phyloP scores from a whole-genome alignment of 2,888 invertebrate species.

The Drosophila crucigera region DNA sequence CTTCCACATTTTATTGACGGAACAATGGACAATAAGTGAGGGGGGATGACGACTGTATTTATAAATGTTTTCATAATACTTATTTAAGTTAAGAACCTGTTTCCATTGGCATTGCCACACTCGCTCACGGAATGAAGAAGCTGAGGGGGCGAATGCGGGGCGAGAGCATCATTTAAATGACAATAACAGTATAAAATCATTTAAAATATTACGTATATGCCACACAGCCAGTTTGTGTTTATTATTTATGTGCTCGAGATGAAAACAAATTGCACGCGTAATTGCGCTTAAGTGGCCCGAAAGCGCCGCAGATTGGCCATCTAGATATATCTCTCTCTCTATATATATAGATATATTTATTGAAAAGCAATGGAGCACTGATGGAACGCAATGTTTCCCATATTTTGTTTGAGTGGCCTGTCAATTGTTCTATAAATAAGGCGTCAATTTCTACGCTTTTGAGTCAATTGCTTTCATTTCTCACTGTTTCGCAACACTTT shows the following conservation, averaged over 20 bases:
- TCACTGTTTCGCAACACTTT: conserved; percentile 19
- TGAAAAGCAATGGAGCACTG: conserved; percentile 54
- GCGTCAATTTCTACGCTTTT: conserved; percentile 35
- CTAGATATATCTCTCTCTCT: not conserved
- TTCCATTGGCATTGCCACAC: conserved; percentile 43
- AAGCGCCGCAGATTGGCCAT: conserved; percentile 31
- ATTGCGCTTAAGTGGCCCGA: conserved; percentile 74
- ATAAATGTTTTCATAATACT: conserved; percentile 67
- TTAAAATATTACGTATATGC: conserved; percentile 76
- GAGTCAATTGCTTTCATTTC: conserved; percentile 66
- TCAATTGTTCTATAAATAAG: conserved; percentile 78
- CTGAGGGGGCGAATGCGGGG: not conserved
- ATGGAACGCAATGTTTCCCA: conserved; percentile 24
- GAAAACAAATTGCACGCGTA: conserved; percentile 75
- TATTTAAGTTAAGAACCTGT: conserved; percentile 70
- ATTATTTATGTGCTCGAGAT: conserved; percentile 63
- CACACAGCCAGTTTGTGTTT: conserved; percentile 33
- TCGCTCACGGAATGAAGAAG: not conserved
- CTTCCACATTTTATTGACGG: conserved; percentile 36
- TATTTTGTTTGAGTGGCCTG: conserved; percentile 59
- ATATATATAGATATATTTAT: conserved; percentile 44
- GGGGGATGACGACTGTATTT: conserved; percentile 18
- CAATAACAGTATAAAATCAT: conserved; percentile 73
- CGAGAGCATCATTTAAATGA: conserved; percentile 57
- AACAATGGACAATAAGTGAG: conserved; percentile 7